These are phyloP conservation scores for Arctocebus calabarensis DNA, from an alignment of 2,797 vertebrate species.

Conservation along the genomic window DNA sequence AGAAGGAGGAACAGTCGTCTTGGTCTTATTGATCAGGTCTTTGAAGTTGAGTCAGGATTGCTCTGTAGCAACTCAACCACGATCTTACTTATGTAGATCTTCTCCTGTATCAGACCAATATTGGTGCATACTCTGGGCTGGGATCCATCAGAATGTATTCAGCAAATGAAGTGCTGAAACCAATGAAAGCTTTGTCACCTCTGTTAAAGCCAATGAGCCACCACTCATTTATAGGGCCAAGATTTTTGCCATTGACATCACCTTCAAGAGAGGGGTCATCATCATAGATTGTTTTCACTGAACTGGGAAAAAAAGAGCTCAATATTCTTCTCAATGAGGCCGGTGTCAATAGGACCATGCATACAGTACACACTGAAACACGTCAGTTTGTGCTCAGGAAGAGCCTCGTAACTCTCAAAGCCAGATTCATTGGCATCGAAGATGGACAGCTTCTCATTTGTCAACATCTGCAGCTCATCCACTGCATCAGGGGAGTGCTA, in stretches of 20 bases:
- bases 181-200: conserved; percentile 96
- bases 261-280: conserved; percentile 89
- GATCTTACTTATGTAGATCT: conserved; percentile 99
- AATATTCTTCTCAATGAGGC: conserved; percentile 97
- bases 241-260: conserved; percentile 95
- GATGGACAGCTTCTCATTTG: conserved; percentile 95
- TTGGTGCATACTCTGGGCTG: conserved; percentile 94
- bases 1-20: conserved; percentile 97
- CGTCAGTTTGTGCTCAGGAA: conserved; percentile 97
- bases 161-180: conserved; percentile 97
- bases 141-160: conserved; percentile 98
- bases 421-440: conserved; percentile 96
- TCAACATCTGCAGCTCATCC: conserved; percentile 97
- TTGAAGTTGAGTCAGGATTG: conserved; percentile 94
- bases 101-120: conserved; percentile 97
- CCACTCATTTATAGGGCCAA: conserved; percentile 98
- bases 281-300: conserved; percentile 97
- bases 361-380: conserved; percentile 97
- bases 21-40: conserved; percentile 97
- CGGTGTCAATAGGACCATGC: conserved; percentile 95
- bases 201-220: conserved; percentile 99
- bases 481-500: conserved; percentile 94
- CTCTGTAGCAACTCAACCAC: conserved; percentile 98
- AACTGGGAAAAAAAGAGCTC: conserved; percentile 96
- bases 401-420: conserved; percentile 97